Evolutionary conservation across 1,140 invertebrate species (phyloP).

Genomic region (Colletes gigas): DNA sequence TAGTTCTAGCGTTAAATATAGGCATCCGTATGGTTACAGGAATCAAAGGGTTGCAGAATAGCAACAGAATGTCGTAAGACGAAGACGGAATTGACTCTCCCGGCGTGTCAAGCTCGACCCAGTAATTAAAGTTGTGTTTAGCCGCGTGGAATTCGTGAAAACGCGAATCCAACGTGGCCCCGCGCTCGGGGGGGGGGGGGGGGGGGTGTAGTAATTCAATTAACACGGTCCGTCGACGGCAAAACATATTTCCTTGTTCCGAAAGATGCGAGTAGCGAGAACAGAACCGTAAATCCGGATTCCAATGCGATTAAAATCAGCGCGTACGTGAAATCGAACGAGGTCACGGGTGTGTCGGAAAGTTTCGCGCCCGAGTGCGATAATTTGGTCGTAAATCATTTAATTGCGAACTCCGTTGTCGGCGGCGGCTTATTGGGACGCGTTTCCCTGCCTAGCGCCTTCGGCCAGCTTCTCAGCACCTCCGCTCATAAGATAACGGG

Average conservation of each 20-base stretch:
- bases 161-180: neutral
- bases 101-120: neutral
- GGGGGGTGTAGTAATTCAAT: conserved; percentile 6
- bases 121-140: conserved; percentile 11
- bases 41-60: too few relatives aligned
- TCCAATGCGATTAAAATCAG: conserved; percentile 12
- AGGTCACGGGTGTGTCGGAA: neutral
- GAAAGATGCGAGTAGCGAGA: neutral
- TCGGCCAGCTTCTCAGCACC: conserved; percentile 23
- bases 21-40: too few relatives aligned
- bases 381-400: conserved; percentile 55
- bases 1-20: too few relatives aligned
- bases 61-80: too few relatives aligned
- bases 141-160: neutral
- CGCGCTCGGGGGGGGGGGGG: too few relatives aligned
- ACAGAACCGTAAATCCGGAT: neutral
- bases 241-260: conserved; percentile 14
- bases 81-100: neutral
- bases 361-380: conserved; percentile 22
- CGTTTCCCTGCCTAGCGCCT: neutral
- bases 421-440: conserved; percentile 13
- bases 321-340: conserved; percentile 7
- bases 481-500: conserved; percentile 60
- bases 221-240: neutral
- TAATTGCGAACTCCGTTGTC: conserved; percentile 47